Base-by-base conservation (phyloP, 2,888 invertebrate species). In the Cremastobaeus sp. region DNA sequence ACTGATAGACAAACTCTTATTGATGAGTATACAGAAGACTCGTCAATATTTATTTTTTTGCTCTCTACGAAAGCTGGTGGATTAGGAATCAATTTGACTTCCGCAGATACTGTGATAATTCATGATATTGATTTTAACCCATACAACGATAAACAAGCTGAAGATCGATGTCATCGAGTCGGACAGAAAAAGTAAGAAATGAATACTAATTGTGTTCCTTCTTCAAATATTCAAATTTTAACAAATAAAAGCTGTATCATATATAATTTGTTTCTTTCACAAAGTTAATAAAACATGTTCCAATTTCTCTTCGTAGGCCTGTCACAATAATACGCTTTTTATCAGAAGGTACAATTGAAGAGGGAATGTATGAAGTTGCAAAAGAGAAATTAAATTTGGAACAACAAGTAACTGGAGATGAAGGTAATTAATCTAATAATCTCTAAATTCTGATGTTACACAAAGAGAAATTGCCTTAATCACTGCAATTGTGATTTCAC, bases 121-220 rank as follows among this genome's bases (percentile, higher is more conserved):
- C 98, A 99, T 87, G 99, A 99, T 85, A 96, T 98, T 50, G 99
- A 99, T 89, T 98, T 97, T 88, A 99, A 99, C 89, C 98, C 98
- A 0, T 98, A 98, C 88, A 98, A 98, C 87, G 98, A 99, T 88
- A 98, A 97, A 88, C 97, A 98, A 89, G 98, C 98, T 0, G 98
- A 98, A 87, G 98, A 99, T 89, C 90, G 94, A 84, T 93, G 91
- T 81, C 92, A 92, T 80, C 85, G 92, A 60, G 88, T 92, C 6
- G 92, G 92, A n/a, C 92, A 92, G 83, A 90, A 86, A 39, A 89
- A 87, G 91, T 91, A 77, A 78, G n/a, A n/a, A n/a, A n/a, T n/a
- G n/a, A n/a, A n/a, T n/a, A n/a, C n/a, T n/a, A n/a, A n/a, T n/a
- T n/a, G n/a, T n/a, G n/a, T n/a, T 25, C 8, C 25, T 25, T 65